Evolutionary conservation across 2,797 vertebrate genomes (phyloP).

Genomic region (Cynopterus sphinx): DNA sequence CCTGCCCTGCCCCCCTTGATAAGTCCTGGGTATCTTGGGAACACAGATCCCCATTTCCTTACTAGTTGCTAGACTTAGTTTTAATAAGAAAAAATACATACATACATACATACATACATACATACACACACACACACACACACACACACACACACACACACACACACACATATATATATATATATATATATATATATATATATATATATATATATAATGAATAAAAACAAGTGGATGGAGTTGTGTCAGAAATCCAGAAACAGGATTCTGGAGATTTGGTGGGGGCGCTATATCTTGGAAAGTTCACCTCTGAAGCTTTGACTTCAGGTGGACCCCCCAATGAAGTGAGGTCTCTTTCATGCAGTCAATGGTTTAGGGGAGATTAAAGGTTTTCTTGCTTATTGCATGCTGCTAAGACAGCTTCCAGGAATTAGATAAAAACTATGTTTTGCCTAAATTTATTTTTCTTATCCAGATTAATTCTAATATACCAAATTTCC

Average conservation of each 20-base stretch:
- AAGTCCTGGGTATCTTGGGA: not conserved
- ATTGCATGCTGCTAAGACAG: not conserved
- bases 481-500: not conserved
- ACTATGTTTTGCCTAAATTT: not conserved
- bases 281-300: not conserved
- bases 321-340: rapidly evolving
- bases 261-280: not conserved
- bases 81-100: not conserved
- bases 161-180: too few species aligned
- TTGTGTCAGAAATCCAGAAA: not conserved
- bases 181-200: too few species aligned
- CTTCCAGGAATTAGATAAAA: not conserved
- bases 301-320: not conserved
- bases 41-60: not conserved
- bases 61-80: not conserved
- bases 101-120: too few species aligned
- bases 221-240: not conserved
- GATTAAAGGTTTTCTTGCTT: not conserved
- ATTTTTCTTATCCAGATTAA: not conserved
- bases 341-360: not conserved
- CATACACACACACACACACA: too few species aligned
- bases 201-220: too few species aligned
- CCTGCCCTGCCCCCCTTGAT: not conserved
- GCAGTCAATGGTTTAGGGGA: not conserved
- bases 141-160: too few species aligned